Conservation (phyloP, 2,113 vertebrate species). For the Smithornis capensis region DNA sequence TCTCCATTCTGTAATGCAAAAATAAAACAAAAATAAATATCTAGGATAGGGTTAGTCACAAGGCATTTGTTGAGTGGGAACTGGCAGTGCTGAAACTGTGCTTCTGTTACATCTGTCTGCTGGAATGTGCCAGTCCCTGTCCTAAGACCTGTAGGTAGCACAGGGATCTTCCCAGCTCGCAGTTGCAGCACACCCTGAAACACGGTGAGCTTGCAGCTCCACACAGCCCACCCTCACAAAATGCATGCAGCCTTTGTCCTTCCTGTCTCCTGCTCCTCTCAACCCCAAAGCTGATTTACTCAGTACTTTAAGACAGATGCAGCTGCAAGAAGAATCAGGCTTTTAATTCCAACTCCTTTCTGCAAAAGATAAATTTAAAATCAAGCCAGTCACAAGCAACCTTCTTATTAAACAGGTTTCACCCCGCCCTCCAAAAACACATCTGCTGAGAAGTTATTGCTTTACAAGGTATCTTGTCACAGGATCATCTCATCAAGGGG, state of each 20-base stretch:
- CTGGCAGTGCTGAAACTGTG: neutral
- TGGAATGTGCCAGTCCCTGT: neutral
- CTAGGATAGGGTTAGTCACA: neutral
- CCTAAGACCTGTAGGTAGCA: neutral
- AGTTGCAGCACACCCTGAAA: neutral
- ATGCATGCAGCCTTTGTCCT: neutral
- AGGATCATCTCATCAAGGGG: neutral
- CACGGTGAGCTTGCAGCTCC: neutral
- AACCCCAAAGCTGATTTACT: neutral
- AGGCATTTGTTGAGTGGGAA: neutral
- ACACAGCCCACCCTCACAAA: neutral
- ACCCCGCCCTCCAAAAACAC: neutral
- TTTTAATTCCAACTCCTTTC: neutral
- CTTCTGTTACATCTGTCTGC: neutral
- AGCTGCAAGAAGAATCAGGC: neutral
- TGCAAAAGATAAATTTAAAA: neutral
- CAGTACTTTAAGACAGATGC: neutral
- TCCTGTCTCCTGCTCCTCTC: neutral
- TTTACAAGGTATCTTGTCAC: neutral
- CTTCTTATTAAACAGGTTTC: neutral
- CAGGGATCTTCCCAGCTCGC: accelerated
- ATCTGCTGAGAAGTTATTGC: neutral
- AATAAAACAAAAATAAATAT: neutral
- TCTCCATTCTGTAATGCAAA: neutral
- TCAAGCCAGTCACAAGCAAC: neutral